Percentiles rank a stretch among this genome's conserved stretches.
Conservation (phyloP, 2,888 invertebrate genomes). For the Phaedon cochleariae region DNA sequence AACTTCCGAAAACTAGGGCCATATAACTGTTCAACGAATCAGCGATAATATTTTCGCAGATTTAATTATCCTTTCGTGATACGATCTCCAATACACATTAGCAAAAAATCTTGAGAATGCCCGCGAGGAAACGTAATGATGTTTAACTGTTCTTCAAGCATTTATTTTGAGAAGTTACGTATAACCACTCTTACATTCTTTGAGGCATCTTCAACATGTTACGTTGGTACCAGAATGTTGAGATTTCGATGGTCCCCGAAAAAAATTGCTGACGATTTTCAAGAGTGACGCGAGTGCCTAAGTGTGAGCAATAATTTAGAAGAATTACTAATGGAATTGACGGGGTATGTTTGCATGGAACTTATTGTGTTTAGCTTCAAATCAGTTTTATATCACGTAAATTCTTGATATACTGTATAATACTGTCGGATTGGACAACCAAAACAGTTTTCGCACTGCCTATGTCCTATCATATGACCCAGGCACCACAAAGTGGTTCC, state of each 20-base stretch:
- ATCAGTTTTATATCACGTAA: too few relatives aligned
- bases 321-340: neutral
- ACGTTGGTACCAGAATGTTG: slow-evolving; percentile 4
- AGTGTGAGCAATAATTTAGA: neutral
- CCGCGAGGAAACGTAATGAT: neutral
- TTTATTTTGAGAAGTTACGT: slow-evolving; percentile 20
- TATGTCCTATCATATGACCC: too few relatives aligned
- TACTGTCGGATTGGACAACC: too few relatives aligned
- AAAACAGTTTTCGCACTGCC: too few relatives aligned
- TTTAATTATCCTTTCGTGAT: slow-evolving; percentile 11
- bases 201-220: slow-evolving; percentile 10
- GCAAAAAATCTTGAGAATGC: slow-evolving; percentile 13
- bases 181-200: slow-evolving; percentile 7
- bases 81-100: neutral
- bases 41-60: neutral
- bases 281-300: neutral
- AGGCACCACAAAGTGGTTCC: too few relatives aligned
- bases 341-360: neutral
- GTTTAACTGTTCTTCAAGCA: slow-evolving; percentile 36
- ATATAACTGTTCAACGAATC: slow-evolving; percentile 9
- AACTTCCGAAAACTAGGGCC: neutral
- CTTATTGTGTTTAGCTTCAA: too few relatives aligned
- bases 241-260: neutral
- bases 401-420: too few relatives aligned
- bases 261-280: neutral